Evolutionary conservation across 2,797 vertebrate species (phyloP).

Genomic region (Pyrrhura leucotis): DNA sequence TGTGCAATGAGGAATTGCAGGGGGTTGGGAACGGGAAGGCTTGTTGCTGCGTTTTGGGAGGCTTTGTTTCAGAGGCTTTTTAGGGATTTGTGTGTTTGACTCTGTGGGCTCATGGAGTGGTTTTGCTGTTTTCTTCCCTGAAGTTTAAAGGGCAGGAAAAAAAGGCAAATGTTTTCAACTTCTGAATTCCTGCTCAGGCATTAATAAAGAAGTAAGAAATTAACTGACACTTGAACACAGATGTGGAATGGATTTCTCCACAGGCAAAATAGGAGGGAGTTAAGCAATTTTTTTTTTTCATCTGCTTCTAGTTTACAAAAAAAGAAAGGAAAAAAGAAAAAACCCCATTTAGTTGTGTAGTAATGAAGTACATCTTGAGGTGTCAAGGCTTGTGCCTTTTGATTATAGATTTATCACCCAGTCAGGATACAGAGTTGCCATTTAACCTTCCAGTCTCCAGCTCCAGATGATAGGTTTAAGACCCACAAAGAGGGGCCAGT

Average conservation of each 20-base stretch:
- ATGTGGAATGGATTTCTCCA: slow-evolving; percentile 58
- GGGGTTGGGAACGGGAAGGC: neutral
- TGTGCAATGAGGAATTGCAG: neutral
- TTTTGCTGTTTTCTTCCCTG: slow-evolving; percentile 3
- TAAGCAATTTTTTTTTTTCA: slow-evolving; percentile 48
- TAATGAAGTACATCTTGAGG: slow-evolving; percentile 79
- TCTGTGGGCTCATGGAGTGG: neutral
- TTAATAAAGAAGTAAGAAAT: slow-evolving; percentile 68
- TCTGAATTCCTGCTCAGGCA: slow-evolving; percentile 25
- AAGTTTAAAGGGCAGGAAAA: neutral
- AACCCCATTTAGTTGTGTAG: slow-evolving; percentile 52
- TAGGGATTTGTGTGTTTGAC: neutral
- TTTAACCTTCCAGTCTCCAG: slow-evolving; percentile 75
- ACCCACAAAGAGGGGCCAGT: slow-evolving; percentile 55
- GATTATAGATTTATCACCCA: slow-evolving; percentile 80
- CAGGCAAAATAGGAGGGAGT: slow-evolving; percentile 39
- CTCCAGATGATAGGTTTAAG: slow-evolving; percentile 73
- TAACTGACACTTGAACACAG: slow-evolving; percentile 45
- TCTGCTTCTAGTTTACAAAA: slow-evolving; percentile 74
- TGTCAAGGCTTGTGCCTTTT: slow-evolving; percentile 71
- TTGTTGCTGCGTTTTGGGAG: neutral
- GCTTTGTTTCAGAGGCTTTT: neutral
- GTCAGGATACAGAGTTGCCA: slow-evolving; percentile 73
- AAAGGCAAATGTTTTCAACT: slow-evolving; percentile 15
- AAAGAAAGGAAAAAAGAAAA: neutral